phyloP scores from a whole-genome alignment of 2,888 invertebrate species.

The Heliconius sara region DNA sequence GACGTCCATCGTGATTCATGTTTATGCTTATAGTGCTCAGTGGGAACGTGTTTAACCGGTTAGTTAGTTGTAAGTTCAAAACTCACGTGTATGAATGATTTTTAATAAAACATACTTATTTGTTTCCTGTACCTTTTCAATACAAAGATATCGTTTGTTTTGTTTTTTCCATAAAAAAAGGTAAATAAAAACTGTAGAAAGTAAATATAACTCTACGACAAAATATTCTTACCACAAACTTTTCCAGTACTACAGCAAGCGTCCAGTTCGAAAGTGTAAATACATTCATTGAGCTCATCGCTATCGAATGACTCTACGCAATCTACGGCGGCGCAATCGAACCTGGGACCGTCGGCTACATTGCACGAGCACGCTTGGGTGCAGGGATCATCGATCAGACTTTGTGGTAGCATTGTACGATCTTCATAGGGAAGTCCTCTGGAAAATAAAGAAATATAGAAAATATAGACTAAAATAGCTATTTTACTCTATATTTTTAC shows the following conservation, averaged over 20 bases:
- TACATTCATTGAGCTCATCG: constrained; percentile 67
- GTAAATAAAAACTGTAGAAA: no score
- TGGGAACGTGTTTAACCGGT: rapidly evolving
- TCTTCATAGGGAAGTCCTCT: constrained; percentile 69
- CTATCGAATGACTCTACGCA: constrained; percentile 70
- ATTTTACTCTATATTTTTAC: no score
- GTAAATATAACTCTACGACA: neutral
- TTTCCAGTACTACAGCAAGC: constrained; percentile 71
- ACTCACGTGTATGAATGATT: no score
- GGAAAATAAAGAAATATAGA: constrained; percentile 48
- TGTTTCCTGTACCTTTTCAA: no score
- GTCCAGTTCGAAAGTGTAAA: constrained; percentile 67
- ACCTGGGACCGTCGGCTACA: constrained; percentile 56
- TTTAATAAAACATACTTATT: no score
- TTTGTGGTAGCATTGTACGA: constrained; percentile 64
- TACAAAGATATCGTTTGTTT: no score
- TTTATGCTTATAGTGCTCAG: neutral
- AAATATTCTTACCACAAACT: constrained; percentile 68
- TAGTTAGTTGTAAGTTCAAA: neutral
- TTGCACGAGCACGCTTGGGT: constrained; percentile 71
- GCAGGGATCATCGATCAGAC: constrained; percentile 67
- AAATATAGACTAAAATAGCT: no score
- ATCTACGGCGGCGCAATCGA: constrained; percentile 76
- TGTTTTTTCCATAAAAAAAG: no score
- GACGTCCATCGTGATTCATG: neutral